A percentile compares a stretch with the other conserved stretches of the same genome.
Conservation (phyloP, 2,888 invertebrate genomes). For the Ypsolopha scabrella region DNA sequence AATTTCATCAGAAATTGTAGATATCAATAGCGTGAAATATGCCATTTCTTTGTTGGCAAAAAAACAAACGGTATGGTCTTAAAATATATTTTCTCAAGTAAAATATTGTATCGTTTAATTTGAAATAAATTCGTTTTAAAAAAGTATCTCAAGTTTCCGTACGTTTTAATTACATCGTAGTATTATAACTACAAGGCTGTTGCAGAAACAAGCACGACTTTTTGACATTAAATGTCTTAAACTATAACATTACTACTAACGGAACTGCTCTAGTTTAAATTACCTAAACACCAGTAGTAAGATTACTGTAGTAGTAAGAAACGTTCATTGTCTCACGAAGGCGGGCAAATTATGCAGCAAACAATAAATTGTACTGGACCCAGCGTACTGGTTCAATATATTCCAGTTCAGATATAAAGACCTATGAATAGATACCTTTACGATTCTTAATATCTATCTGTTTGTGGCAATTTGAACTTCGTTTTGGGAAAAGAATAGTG, state of each 20-base stretch:
- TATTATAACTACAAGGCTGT: no score
- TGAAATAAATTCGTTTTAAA: no score
- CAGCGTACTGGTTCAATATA: background rate
- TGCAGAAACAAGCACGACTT: no score
- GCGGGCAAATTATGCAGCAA: background rate
- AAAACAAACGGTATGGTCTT: no score
- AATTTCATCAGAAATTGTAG: no score
- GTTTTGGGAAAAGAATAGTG: background rate
- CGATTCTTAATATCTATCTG: conserved; percentile 1
- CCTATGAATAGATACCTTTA: background rate
- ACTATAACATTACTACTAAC: background rate
- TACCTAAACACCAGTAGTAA: background rate
- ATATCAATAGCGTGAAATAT: no score
- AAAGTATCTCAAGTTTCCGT: no score
- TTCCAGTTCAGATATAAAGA: background rate
- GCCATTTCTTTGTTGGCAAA: no score
- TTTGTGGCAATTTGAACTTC: background rate
- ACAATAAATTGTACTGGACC: conserved; percentile 2
- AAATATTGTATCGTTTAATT: no score
- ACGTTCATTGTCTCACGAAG: conserved; percentile 1
- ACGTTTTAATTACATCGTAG: no score
- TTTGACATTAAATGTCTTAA: no score
- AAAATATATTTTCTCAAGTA: no score
- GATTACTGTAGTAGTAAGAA: background rate
- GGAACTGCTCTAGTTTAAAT: background rate